Evolutionary conservation across 2,113 vertebrate genomes (phyloP), one percentile per base, ranked within the genome.

Genomic region (Gyps fulvus): DNA sequence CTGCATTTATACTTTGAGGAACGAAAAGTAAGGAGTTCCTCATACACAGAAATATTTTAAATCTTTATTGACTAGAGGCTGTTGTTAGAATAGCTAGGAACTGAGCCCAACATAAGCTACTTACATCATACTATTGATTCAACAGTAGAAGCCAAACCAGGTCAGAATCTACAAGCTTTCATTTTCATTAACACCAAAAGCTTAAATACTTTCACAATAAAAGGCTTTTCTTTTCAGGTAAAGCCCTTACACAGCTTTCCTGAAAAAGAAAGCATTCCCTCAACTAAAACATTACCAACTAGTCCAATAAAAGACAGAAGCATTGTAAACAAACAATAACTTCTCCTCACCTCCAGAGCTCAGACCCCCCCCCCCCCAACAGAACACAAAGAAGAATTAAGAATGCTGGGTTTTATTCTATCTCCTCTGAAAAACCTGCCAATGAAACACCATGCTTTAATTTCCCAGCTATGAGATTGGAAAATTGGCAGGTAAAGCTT

Each of bases 301-400:
- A 42, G 0, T 0, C 12, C 9, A 32, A 17, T 0, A 14, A 10
- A 72, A 47, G 5, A 47, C 8, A 43, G 0, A 42, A 26, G 1
- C 2, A 23, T 3, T 4, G 16, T 0, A 34, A 19, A 0, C 2
- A 87, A 69, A 14, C 0, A 27, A 2, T 0, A 38, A 8, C 5
- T 1, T 4, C 9, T 2, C 6, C 17, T 42, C 5, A 59, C 5
- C 6, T n/a, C 21, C 3, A 14, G 1, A 8, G 4, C 3, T 3
- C 19, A 49, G 0, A 0, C 7, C 2, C 1, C 1, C 1, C 8
- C 9, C 3, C n/a, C 36, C 36, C 7, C 3, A 10, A 27, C 9
- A 21, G 3, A 10, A 5, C 12, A 49, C 10, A 67, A 36, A 36
- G 4, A 11, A 29, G 0, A 6, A 0, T 0, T 0, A 3, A 2